These are phyloP conservation scores for Linnaemya tessellans DNA, from an alignment of 2,888 invertebrate genomes.

Conservation along the genomic window DNA sequence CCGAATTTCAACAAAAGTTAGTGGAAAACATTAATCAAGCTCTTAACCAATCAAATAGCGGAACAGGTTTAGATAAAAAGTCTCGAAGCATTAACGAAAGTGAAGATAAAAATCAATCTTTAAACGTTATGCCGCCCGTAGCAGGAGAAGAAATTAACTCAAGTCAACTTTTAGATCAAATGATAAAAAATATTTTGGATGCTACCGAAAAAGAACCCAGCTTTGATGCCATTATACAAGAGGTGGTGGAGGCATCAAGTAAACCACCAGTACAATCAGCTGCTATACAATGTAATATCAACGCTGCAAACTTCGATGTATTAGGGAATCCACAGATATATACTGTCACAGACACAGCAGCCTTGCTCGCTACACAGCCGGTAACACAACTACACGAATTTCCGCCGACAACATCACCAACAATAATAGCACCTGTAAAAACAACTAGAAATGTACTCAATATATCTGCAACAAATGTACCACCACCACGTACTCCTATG, in stretches of 20 bases:
- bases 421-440: not conserved
- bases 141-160: constrained; percentile 66
- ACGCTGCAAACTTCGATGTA: constrained; percentile 15
- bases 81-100: not conserved
- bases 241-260: constrained; percentile 76
- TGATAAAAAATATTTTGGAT: constrained; percentile 80
- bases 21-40: constrained; percentile 80
- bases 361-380: constrained; percentile 36
- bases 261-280: constrained; percentile 66
- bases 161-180: constrained; percentile 77
- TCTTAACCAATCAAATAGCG: constrained; percentile 43
- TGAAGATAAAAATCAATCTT: not conserved
- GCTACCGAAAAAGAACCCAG: constrained; percentile 81
- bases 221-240: constrained; percentile 80
- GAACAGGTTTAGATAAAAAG: not conserved
- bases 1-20: constrained; percentile 79
- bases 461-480: constrained; percentile 41
- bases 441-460: constrained; percentile 24
- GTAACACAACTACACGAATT: constrained; percentile 31
- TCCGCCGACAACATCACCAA: not conserved
- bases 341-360: constrained; percentile 27
- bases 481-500: constrained; percentile 78
- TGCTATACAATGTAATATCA: constrained; percentile 69
- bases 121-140: not conserved
- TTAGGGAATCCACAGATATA: constrained; percentile 35